Evolutionary conservation across 2,797 vertebrate genomes (phyloP).

Genomic region (Anabas testudineus): DNA sequence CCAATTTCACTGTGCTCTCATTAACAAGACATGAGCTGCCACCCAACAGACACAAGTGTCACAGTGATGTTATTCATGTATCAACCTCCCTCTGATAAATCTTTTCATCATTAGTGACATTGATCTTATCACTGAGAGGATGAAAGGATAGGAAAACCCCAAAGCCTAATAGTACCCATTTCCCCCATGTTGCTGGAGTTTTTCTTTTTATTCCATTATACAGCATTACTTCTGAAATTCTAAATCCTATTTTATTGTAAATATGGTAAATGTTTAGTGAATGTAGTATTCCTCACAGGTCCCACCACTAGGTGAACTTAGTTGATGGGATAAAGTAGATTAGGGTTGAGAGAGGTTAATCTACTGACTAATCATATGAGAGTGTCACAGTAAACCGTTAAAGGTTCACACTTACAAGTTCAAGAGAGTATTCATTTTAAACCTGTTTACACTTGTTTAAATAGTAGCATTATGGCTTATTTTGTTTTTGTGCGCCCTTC

Average conservation of each 20-base stretch:
- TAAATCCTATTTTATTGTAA: neutral
- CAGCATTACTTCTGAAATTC: conserved; percentile 10
- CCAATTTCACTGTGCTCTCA: conserved; percentile 21
- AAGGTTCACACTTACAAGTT: conserved; percentile 10
- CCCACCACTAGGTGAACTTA: conserved; percentile 40
- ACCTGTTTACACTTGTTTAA: neutral
- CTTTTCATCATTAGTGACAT: conserved; percentile 11
- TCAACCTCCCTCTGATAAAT: conserved; percentile 23
- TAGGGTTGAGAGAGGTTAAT: conserved; percentile 59
- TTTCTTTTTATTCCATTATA: neutral
- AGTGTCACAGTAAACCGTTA: conserved; percentile 40
- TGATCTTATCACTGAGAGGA: conserved; percentile 29
- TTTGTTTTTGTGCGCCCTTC: neutral
- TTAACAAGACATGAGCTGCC: conserved; percentile 40
- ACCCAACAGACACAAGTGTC: conserved; percentile 24
- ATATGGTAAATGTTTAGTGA: conserved; percentile 21
- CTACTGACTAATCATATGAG: conserved; percentile 47
- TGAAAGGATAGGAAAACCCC: conserved; percentile 7
- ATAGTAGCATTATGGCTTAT: neutral
- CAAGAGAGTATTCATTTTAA: too few species aligned
- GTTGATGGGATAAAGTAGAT: conserved; percentile 63
- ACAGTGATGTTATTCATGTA: conserved; percentile 14
- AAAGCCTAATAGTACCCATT: neutral
- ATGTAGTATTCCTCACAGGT: conserved; percentile 15
- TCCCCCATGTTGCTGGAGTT: neutral